Conservation (phyloP, 1,140 invertebrate genomes). For the Bombus turneri region DNA sequence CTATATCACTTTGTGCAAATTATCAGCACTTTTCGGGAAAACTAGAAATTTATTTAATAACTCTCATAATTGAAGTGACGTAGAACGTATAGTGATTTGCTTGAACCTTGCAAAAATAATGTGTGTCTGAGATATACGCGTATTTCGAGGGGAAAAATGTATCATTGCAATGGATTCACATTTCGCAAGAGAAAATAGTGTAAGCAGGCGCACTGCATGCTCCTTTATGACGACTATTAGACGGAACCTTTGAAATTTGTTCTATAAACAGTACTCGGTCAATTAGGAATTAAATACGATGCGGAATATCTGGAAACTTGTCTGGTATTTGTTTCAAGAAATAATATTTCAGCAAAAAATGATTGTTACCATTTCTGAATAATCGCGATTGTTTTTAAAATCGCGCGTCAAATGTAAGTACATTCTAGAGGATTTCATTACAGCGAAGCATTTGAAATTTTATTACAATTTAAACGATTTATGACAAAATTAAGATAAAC, state of each 20-base stretch:
- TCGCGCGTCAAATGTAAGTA: not conserved
- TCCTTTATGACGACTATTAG: constrained; percentile 12
- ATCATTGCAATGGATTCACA: not conserved
- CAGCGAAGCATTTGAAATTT: not conserved
- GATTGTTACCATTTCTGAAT: not conserved
- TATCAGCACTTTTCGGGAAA: too few relatives aligned
- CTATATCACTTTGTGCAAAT: not conserved
- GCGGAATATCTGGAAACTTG: not conserved
- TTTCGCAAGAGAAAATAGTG: constrained; percentile 13
- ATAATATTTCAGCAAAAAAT: not conserved
- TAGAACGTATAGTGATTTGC: not conserved
- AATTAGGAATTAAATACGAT: not conserved
- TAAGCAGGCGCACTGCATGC: not conserved
- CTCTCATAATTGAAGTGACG: too few relatives aligned
- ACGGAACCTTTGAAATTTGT: not conserved
- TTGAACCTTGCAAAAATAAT: not conserved
- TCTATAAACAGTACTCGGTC: not conserved
- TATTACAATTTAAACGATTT: not conserved
- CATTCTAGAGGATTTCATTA: not conserved
- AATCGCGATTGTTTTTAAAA: not conserved
- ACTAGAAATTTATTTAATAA: not conserved
- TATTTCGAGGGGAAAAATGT: not conserved
- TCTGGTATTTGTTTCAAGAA: not conserved
- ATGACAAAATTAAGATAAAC: not conserved
- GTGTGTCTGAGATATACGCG: not conserved